Evolutionary conservation across 2,797 vertebrate genomes (phyloP).

Genomic region (Sandelia bainsii): DNA sequence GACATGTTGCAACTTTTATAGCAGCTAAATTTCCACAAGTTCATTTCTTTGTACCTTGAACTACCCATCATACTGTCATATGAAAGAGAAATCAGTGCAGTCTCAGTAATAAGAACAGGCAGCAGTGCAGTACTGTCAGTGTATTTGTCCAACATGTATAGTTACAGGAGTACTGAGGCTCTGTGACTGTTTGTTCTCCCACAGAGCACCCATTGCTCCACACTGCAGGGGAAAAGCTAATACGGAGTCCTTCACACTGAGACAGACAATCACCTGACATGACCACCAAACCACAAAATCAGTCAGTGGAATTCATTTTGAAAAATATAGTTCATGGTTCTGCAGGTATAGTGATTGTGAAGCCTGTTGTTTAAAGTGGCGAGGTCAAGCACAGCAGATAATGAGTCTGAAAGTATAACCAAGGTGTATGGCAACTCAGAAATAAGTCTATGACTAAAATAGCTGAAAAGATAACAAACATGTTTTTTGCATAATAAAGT

Average conservation of each 20-base stretch:
- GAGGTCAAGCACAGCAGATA: neutral
- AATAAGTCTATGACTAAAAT: neutral
- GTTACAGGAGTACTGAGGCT: slow-evolving; percentile 49
- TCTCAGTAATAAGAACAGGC: slow-evolving; percentile 40
- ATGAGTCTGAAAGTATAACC: neutral
- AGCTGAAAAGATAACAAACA: neutral
- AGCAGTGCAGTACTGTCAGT: slow-evolving; percentile 45
- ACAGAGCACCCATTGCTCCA: slow-evolving; percentile 59
- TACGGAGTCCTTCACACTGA: slow-evolving; percentile 47
- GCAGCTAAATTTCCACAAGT: slow-evolving; percentile 23
- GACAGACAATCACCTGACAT: slow-evolving; percentile 51
- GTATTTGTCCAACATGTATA: slow-evolving; percentile 65
- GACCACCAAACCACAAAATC: slow-evolving; percentile 26
- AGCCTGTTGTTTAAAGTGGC: neutral
- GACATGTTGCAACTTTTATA: neutral
- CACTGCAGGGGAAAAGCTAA: slow-evolving; percentile 60
- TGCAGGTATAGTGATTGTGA: slow-evolving; percentile 2
- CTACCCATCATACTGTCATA: slow-evolving; percentile 28
- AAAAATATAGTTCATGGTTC: slow-evolving; percentile 24
- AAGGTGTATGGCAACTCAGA: neutral
- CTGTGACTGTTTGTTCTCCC: slow-evolving; percentile 45
- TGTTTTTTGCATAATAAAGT: neutral
- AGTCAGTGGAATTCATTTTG: slow-evolving; percentile 36
- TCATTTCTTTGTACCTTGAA: slow-evolving; percentile 29
- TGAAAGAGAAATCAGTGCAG: slow-evolving; percentile 38